Conservation (phyloP, 1,140 invertebrate species). For the Caenorhabditis elegans region WBcel235 BX284606.5:656501-657000, state of each 20-base stretch:
- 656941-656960: background rate
- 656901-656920: background rate
- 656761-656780: conserved; percentile 36
- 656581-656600: conserved; percentile 45
- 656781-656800: conserved; percentile 43
- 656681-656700: no score
- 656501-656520: no score
- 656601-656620: conserved; percentile 40
- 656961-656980: conserved; percentile 44
- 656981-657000: conserved; percentile 46
- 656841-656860: background rate
- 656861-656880: no score
- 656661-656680: no score
- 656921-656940: background rate
- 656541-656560: no score
- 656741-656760: conserved; percentile 37
- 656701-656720: conserved; percentile 38
- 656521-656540: no score
- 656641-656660: conserved; percentile 40
- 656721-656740: conserved; percentile 28
- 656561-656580: no score
- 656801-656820: conserved; percentile 35
- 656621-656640: conserved; percentile 39
- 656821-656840: conserved; percentile 35
- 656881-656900: no score